Evolutionary conservation across 2,888 invertebrate species (phyloP), one percentile per base, ranked within the genome.

Genomic region (Xanthia icteritia): DNA sequence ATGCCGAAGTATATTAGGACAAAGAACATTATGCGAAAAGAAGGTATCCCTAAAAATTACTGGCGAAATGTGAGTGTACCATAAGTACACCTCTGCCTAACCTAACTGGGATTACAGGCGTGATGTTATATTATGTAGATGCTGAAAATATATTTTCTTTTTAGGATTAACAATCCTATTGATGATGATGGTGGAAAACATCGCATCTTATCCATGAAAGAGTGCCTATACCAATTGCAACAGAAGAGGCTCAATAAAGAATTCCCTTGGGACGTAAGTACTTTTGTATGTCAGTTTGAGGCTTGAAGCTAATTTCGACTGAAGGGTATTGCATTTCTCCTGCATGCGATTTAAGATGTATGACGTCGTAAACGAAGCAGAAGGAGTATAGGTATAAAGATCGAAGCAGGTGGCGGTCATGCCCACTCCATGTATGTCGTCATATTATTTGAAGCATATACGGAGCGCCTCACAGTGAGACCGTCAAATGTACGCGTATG

Each of bases 241-340:
- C 92, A 94, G 51, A 96, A 97, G 88, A 97, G 96, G 86, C 91
- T 97, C 5, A 95, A 95, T 82, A 92, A 93, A 60, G 92, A 95
- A 70, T 97, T 93, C 70, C 94, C 95, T 0, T 97, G 97, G 97
- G 94, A 95, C 82, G 97, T 97, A 79, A 94, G 95, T 94, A 85
- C 68, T 68, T 48, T n/a, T 58, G n/a, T 5, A n/a, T 15, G n/a
- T 9, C 6, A 66, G 4, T 64, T 74, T 15, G 27, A 20, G 11
- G 15, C 17, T 8, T 23, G 27, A 39, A 39, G 20, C 2, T 72
- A 27, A 48, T 48, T 36, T n/a, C n/a, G 17, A 48, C 31, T 23
- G 8, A 39, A 39, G 39, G 6, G 1, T 2, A 1, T 61, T 60
- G 42, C 17, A 5, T 36, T 13, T n/a, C 36, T 13, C 20, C 20